phyloP scores from a whole-genome alignment of 1,140 invertebrate species.

The Drosophila erecta region DNA sequence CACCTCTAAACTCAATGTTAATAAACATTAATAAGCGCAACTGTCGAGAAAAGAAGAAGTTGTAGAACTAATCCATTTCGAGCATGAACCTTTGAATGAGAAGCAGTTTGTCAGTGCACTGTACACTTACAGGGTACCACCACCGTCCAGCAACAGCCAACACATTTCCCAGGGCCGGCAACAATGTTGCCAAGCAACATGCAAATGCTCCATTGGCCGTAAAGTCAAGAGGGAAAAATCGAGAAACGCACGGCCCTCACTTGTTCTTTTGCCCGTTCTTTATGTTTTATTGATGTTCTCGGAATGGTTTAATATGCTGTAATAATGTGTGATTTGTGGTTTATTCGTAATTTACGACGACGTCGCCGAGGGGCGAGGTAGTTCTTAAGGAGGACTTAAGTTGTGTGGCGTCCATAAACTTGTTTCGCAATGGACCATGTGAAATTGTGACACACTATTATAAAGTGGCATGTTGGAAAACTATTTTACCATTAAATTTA shows the following conservation, averaged over 20 bases:
- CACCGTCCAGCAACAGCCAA: slow-evolving; percentile 46
- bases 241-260: slow-evolving; percentile 11
- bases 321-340: slow-evolving; percentile 66
- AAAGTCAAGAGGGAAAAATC: slow-evolving; percentile 16
- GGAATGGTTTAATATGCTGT: slow-evolving; percentile 69
- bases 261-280: slow-evolving; percentile 39
- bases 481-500: slow-evolving; percentile 24
- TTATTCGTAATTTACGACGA: slow-evolving; percentile 49
- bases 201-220: slow-evolving; percentile 35
- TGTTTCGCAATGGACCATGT: slow-evolving; percentile 11
- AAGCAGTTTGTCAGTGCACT: background rate
- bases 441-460: slow-evolving; percentile 24
- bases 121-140: background rate
- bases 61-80: too few relatives aligned
- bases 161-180: slow-evolving; percentile 34
- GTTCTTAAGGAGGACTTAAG: slow-evolving; percentile 28
- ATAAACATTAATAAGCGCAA: too few relatives aligned
- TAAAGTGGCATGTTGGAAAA: slow-evolving; percentile 1
- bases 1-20: too few relatives aligned
- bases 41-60: too few relatives aligned
- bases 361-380: slow-evolving; percentile 8
- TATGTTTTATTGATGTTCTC: slow-evolving; percentile 70
- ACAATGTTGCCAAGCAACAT: slow-evolving; percentile 70
- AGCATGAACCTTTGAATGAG: too few relatives aligned
- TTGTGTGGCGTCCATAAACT: slow-evolving; percentile 12